Evolutionary conservation across 2,113 vertebrate species (phyloP).

Genomic region (Castor canadensis): DNA sequence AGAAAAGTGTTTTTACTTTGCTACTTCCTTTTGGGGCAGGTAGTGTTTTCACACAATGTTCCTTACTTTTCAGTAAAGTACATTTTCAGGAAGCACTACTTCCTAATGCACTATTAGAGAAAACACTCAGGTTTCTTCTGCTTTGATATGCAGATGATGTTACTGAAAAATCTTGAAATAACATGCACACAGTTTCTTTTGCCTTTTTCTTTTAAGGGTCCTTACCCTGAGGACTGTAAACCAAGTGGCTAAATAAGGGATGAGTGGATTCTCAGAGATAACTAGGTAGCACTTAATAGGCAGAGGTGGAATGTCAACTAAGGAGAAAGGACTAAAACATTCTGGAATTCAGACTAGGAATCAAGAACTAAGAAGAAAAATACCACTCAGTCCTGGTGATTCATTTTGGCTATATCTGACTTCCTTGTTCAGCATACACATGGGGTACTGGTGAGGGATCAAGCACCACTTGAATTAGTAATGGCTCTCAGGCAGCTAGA

Average conservation of each 20-base stretch:
- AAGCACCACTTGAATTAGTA: background rate
- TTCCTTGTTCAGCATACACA: background rate
- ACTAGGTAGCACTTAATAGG: background rate
- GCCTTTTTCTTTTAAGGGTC: background rate
- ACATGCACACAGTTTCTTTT: background rate
- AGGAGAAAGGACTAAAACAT: background rate
- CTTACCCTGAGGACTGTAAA: background rate
- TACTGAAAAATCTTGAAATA: background rate
- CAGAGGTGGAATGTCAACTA: background rate
- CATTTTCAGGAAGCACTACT: background rate
- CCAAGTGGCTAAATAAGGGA: background rate
- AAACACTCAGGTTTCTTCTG: background rate
- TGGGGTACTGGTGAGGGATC: accelerated
- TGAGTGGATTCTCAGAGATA: background rate
- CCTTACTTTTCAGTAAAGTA: background rate
- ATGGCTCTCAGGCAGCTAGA: background rate
- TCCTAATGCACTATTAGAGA: background rate
- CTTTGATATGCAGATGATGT: background rate
- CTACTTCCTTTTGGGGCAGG: background rate
- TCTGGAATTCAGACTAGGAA: background rate
- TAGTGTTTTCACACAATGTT: background rate
- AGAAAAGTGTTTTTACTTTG: background rate
- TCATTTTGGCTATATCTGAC: background rate
- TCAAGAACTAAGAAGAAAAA: background rate
- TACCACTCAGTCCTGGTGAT: background rate